Percentiles rank a stretch among this genome's conserved stretches.
These are phyloP conservation scores for Drosophila helvetica DNA, from an alignment of 2,888 invertebrate species.

Conservation along the genomic window DNA sequence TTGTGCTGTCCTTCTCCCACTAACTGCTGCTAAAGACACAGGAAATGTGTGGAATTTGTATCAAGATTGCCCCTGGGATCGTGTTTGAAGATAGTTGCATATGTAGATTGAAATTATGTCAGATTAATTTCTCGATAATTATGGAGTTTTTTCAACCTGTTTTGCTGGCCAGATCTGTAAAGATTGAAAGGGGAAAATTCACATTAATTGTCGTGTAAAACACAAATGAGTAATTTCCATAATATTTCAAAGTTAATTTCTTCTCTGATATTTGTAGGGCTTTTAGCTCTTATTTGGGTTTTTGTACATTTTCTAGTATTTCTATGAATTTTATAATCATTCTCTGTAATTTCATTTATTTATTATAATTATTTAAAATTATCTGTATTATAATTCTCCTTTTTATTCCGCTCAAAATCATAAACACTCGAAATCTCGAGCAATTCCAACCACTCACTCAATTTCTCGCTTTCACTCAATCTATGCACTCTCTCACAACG, in stretches of 20 bases:
- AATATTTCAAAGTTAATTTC: neutral
- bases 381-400: no score
- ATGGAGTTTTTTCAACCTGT: neutral
- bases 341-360: no score
- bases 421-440: neutral
- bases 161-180: neutral
- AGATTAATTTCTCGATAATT: constrained; percentile 24
- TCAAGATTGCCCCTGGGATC: constrained; percentile 28
- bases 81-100: constrained; percentile 14
- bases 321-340: no score
- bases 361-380: no score
- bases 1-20: neutral
- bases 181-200: neutral
- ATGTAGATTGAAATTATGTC: constrained; percentile 30
- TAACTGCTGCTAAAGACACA: constrained; percentile 28
- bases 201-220: neutral
- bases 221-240: neutral
- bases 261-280: no score
- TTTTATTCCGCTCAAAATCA: neutral
- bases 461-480: neutral
- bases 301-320: no score
- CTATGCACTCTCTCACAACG: neutral
- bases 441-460: neutral
- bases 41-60: constrained; percentile 20
- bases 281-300: no score